Percentiles rank a stretch among this genome's conserved stretches.
Evolutionary conservation across 2,888 invertebrate species (phyloP).

Genomic region (Escarpia spicata): DNA sequence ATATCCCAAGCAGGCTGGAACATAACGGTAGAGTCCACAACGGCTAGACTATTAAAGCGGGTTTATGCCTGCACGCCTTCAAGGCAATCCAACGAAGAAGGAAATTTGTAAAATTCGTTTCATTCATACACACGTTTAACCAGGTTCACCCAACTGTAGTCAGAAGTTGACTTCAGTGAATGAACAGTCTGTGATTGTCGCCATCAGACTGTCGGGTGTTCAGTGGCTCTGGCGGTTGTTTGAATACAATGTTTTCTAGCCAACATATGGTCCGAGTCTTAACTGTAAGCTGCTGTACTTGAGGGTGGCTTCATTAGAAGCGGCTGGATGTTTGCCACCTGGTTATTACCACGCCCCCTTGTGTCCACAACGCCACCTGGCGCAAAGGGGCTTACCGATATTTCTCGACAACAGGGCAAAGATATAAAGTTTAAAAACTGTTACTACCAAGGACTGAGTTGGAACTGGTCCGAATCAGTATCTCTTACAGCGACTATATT

Average conservation of each 20-base stretch:
- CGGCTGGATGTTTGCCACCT: neutral
- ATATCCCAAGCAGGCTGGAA: neutral
- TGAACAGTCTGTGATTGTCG: neutral
- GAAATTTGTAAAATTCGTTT: neutral
- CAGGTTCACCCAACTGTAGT: neutral
- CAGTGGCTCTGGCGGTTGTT: neutral
- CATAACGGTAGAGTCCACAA: neutral
- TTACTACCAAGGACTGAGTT: neutral
- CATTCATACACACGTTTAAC: neutral
- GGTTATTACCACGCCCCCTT: neutral
- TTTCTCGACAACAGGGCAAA: neutral
- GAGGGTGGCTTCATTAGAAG: neutral
- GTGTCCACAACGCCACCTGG: neutral
- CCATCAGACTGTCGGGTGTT: neutral
- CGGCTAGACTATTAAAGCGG: no score
- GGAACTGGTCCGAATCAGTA: neutral
- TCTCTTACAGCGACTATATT: neutral
- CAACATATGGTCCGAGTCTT: neutral
- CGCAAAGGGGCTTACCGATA: neutral
- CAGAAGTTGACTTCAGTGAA: neutral
- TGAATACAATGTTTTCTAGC: neutral
- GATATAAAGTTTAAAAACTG: neutral
- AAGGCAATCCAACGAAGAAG: neutral
- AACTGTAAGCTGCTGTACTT: neutral
- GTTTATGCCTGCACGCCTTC: neutral